A percentile compares a stretch with the other conserved stretches of the same genome.
Conservation (phyloP, 2,888 invertebrate genomes). For the Aporophyla nigra region DNA sequence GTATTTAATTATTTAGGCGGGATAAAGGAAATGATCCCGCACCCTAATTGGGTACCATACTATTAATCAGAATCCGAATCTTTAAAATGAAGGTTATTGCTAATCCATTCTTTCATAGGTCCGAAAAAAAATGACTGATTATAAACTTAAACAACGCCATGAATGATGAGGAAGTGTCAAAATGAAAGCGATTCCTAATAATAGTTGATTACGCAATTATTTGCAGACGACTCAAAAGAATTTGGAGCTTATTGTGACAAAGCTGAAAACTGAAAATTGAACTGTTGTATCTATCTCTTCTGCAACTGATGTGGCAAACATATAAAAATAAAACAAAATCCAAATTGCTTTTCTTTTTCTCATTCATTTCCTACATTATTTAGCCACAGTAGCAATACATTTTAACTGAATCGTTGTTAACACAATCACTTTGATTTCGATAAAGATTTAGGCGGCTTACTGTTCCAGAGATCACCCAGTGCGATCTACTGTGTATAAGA, state of each 20-base stretch:
- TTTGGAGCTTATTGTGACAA: background rate
- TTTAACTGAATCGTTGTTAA: constrained; percentile 92
- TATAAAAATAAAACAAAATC: background rate
- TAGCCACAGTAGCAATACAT: constrained; percentile 93
- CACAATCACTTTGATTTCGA: constrained; percentile 93
- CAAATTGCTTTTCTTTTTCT: background rate
- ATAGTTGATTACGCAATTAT: too few relatives aligned
- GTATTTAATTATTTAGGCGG: too few relatives aligned
- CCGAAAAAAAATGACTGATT: too few relatives aligned
- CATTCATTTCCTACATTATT: background rate
- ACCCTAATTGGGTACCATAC: too few relatives aligned
- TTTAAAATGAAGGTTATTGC: too few relatives aligned
- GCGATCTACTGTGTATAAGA: constrained; percentile 78
- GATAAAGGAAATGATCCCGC: background rate
- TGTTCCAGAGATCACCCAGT: constrained; percentile 91
- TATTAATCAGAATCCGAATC: too few relatives aligned
- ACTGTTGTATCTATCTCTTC: too few relatives aligned
- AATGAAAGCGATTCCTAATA: too few relatives aligned
- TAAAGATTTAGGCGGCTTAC: constrained; percentile 94
- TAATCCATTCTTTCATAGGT: too few relatives aligned
- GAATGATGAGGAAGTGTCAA: too few relatives aligned
- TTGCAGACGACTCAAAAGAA: background rate
- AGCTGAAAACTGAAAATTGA: background rate
- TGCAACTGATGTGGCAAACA: background rate
- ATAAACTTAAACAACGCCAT: too few relatives aligned